Base-by-base conservation (phyloP, 2,797 vertebrate species). In the Crenuchus spilurus region DNA sequence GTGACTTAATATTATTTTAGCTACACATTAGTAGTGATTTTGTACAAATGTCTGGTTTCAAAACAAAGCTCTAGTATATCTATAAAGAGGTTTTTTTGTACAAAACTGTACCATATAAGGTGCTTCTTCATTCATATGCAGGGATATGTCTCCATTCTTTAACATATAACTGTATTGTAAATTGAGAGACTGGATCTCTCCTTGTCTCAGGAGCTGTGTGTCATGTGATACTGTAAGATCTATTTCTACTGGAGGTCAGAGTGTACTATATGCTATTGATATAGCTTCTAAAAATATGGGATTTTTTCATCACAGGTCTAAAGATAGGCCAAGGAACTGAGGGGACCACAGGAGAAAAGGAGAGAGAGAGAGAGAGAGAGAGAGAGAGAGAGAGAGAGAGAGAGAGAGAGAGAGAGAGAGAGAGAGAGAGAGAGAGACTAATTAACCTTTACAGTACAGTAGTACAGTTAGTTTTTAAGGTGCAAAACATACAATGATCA, bases 251-350 rank as follows among this genome's bases (percentile, higher is more conserved):
- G 80, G 26, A 42, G 65, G 74, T 76, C 68, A 65, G 72, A 77
- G 55, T 81, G 79, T 81, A 60, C 76, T 24, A 14, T 42, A 62
- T 54, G 65, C 64, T 72, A 49, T 64, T 79, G 67, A 75, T 77
- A 72, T 79, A 62, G 14, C 75, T 55, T 60, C 77, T 79, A 77
- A 79, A 82, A 75, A 79, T 76, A 82, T 42, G 88, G 82, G 82
- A 88, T 85, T 87, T 84, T 84, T 88, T 84, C 87, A 88, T 83
- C 80, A 87, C 76, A 72, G n/a, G 2, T 76, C 82, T 88, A 92
- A 85, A 91, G 87, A 90, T 91, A 91, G 87, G 77, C 64, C 55
- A 79, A 81, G 75, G 86, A 86, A 88, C 85, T 83, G 64, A 78
- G 79, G 84, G 84, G 85, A 83, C 30, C 64, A 49, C 46, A 26